Conservation (phyloP, 2,888 invertebrate genomes). For the Thalpophila matura region DNA sequence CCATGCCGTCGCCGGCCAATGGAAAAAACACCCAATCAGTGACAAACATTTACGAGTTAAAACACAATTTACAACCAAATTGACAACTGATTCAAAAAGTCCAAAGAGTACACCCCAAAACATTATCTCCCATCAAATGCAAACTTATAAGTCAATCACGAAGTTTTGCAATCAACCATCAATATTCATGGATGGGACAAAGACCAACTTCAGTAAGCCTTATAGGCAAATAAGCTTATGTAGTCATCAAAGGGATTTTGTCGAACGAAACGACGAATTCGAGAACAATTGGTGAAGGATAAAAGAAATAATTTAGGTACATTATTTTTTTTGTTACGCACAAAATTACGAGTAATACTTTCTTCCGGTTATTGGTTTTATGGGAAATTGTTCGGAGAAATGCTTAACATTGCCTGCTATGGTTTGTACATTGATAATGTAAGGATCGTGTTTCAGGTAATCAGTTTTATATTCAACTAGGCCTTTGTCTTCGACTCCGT, state of each 20-base stretch:
- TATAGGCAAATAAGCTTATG: constrained; percentile 65
- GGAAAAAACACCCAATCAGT: too few relatives aligned
- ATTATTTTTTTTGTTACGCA: constrained; percentile 55
- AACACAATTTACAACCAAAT: too few relatives aligned
- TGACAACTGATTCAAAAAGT: not conserved
- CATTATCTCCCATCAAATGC: constrained; percentile 20
- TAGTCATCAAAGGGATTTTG: constrained; percentile 69
- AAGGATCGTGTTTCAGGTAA: not conserved
- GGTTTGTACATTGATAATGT: constrained; percentile 27
- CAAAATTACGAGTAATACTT: constrained; percentile 54
- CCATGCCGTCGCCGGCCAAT: too few relatives aligned
- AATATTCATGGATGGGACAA: constrained; percentile 61
- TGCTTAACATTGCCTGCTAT: constrained; percentile 36
- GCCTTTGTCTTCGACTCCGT: not conserved
- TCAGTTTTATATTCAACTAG: constrained; percentile 2
- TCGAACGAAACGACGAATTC: constrained; percentile 59
- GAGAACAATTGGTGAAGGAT: constrained; percentile 60
- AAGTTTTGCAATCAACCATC: constrained; percentile 48
- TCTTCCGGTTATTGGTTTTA: constrained; percentile 56
- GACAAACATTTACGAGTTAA: too few relatives aligned
- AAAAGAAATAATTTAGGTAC: constrained; percentile 67
- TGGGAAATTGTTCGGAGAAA: constrained; percentile 46
- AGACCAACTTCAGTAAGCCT: constrained; percentile 55
- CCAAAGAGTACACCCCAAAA: constrained; percentile 14
- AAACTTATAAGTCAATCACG: constrained; percentile 45